Evolutionary conservation across 2,797 vertebrate species (phyloP).

Genomic region (Megaceryle alcyon): DNA sequence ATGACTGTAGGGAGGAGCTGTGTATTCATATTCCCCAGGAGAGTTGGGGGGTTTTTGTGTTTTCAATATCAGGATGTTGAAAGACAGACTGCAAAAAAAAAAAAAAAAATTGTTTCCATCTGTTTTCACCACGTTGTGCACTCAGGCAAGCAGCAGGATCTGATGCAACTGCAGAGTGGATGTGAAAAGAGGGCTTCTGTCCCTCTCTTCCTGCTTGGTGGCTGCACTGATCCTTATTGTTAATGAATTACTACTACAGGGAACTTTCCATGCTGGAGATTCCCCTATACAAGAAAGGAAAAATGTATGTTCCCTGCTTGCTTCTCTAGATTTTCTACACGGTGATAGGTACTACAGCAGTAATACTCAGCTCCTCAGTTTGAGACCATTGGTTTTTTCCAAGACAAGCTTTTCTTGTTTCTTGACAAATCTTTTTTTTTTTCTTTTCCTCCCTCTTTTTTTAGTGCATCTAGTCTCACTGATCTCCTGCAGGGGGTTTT

Average conservation of each 20-base stretch:
- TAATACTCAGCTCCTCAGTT: not conserved
- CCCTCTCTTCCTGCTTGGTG: not conserved
- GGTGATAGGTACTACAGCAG: not conserved
- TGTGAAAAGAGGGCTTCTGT: not conserved
- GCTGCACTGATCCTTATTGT: not conserved
- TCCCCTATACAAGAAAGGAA: not conserved
- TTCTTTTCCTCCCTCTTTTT: not conserved
- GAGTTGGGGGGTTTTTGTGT: not conserved
- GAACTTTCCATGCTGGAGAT: not conserved
- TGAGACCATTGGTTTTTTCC: not conserved
- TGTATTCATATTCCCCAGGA: not conserved
- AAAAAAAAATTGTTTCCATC: not conserved
- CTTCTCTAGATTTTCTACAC: not conserved
- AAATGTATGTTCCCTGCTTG: accelerated
- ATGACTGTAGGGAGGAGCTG: not conserved
- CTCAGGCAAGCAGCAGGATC: not conserved
- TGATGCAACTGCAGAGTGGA: not conserved
- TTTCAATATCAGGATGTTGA: not conserved
- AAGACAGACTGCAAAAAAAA: not conserved
- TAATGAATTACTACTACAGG: not conserved
- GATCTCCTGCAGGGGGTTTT: not conserved
- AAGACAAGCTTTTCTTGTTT: not conserved
- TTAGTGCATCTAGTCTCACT: not conserved
- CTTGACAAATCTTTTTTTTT: not conserved
- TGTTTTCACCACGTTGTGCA: not conserved